Percentiles rank a stretch among this genome's conserved stretches.
Conservation (phyloP, 2,113 vertebrate genomes). For the Sapajus apella region DNA sequence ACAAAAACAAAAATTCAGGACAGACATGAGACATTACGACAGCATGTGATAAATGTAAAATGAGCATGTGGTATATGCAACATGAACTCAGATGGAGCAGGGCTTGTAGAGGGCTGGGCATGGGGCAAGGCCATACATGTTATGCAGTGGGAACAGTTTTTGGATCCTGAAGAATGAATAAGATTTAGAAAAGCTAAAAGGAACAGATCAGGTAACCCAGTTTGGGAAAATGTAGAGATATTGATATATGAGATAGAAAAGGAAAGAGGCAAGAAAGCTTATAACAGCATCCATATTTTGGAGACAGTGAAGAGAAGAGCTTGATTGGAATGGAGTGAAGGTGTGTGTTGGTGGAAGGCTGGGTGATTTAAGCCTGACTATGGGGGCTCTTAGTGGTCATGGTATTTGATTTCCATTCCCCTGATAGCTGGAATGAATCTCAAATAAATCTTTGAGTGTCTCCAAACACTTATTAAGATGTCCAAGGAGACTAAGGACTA, state of each 20-base stretch:
- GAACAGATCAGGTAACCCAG: not conserved
- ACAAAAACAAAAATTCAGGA: not conserved
- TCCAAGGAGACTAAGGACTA: not conserved
- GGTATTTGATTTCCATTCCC: not conserved
- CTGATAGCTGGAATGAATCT: not conserved
- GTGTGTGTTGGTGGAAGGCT: not conserved
- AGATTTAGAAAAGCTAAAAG: conserved; percentile 10
- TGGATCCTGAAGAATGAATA: not conserved
- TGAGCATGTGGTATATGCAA: not conserved
- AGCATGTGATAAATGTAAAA: not conserved
- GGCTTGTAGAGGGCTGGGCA: not conserved
- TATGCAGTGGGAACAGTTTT: not conserved
- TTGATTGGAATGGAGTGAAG: not conserved
- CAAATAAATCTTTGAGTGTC: not conserved
- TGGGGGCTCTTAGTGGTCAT: not conserved
- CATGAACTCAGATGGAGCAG: not conserved
- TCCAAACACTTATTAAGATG: not conserved
- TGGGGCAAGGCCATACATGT: not conserved
- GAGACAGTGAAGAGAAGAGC: not conserved
- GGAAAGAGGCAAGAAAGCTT: not conserved
- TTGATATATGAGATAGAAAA: not conserved
- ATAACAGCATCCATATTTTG: not conserved
- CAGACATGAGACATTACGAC: too few relatives aligned
- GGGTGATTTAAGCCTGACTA: not conserved
- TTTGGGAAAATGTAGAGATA: not conserved